Conservation (phyloP, 2,113 vertebrate genomes). For the Mus musculus region GRCm39 chr12:77410001-77410500, state of each 20-base stretch:
- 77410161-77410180: conserved; percentile 46
- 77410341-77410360: not conserved
- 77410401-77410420: conserved; percentile 48
- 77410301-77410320: not conserved
- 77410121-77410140: not conserved
- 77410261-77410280: conserved; percentile 45
- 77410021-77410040: conserved; percentile 53
- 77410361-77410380: not conserved
- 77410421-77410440: not conserved
- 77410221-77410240: conserved; percentile 43
- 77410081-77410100: conserved; percentile 33
- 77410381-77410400: conserved; percentile 15
- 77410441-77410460: conserved; percentile 18
- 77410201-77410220: not conserved
- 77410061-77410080: conserved; percentile 37
- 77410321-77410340: not conserved
- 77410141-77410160: conserved; percentile 43
- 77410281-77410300: not conserved
- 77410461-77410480: conserved; percentile 35
- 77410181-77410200: conserved; percentile 16
- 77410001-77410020: conserved; percentile 53
- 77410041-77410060: conserved; percentile 27
- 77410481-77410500: conserved; percentile 34
- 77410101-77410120: conserved; percentile 45
- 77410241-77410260: not conserved